Conservation (phyloP, 1,140 invertebrate species). For the Tyrophagus putrescentiae region DNA sequence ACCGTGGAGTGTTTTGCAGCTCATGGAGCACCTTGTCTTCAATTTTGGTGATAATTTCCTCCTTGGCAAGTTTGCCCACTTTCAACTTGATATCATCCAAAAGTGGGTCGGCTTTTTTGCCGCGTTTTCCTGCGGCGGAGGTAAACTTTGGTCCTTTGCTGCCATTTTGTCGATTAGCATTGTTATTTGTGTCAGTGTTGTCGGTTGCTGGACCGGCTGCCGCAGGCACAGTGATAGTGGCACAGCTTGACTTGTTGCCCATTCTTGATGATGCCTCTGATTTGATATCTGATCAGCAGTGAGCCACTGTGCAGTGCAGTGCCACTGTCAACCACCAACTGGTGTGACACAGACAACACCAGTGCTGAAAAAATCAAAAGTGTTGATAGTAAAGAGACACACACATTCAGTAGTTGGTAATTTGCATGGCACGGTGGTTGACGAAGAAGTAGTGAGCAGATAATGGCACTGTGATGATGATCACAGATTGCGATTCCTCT, state of each 20-base stretch:
- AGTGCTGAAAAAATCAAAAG: too few relatives aligned
- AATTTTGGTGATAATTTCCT: constrained; percentile 1
- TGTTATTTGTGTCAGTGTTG: background rate
- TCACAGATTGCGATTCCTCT: too few relatives aligned
- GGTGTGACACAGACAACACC: too few relatives aligned
- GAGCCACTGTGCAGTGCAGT: too few relatives aligned
- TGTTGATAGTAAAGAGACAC: too few relatives aligned
- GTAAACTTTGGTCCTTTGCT: background rate
- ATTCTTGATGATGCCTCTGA: too few relatives aligned
- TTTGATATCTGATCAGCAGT: too few relatives aligned
- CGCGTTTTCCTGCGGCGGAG: background rate
- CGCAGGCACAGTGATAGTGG: background rate
- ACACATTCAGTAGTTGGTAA: too few relatives aligned
- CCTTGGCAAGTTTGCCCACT: background rate
- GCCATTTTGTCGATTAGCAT: background rate
- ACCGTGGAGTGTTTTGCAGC: background rate
- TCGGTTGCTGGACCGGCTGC: background rate
- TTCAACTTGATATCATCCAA: constrained; percentile 1
- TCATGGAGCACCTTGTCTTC: constrained; percentile 4
- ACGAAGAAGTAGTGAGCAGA: too few relatives aligned
- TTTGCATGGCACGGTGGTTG: too few relatives aligned
- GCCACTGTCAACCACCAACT: too few relatives aligned
- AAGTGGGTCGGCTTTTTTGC: background rate
- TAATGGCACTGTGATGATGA: too few relatives aligned
- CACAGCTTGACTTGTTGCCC: constrained; percentile 6